Evolutionary conservation across 2,797 vertebrate genomes (phyloP).

Genomic region (Coilia nasus): DNA sequence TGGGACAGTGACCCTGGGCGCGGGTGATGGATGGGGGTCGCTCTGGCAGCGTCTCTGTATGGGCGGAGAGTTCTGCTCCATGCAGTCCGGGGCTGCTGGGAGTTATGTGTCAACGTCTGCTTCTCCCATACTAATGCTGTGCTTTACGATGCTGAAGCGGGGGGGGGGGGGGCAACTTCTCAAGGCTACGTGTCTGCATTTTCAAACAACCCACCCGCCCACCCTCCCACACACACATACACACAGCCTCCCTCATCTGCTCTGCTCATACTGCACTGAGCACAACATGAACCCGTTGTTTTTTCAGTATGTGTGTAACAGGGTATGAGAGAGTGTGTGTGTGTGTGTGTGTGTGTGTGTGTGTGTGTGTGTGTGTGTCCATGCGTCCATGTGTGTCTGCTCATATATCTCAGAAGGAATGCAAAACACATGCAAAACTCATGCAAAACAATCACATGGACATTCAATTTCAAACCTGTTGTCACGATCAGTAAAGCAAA

Average conservation of each 20-base stretch:
- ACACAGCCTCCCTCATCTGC: not conserved
- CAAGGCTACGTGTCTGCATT: slow-evolving; percentile 23
- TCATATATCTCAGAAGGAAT: not conserved
- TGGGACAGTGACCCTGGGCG: slow-evolving; percentile 46
- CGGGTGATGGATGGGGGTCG: slow-evolving; percentile 39
- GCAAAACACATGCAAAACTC: not conserved
- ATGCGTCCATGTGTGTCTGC: not conserved
- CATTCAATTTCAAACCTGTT: not conserved
- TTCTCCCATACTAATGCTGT: slow-evolving; percentile 30
- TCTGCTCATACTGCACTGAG: not conserved
- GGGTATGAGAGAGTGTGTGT: not conserved
- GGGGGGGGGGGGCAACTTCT: not conserved
- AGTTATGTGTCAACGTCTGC: slow-evolving; percentile 31
- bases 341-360: not conserved
- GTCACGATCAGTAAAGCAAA: not conserved
- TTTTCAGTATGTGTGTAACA: too few relatives aligned
- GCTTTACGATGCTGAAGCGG: slow-evolving; percentile 27
- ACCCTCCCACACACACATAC: not conserved
- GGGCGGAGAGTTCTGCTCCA: slow-evolving; percentile 23
- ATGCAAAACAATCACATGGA: not conserved
- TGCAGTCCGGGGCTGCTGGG: slow-evolving; percentile 16
- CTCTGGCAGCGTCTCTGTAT: slow-evolving; percentile 36
- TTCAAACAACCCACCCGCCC: not conserved
- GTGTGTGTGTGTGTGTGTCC: not conserved
- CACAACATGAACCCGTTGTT: not conserved